Percentiles rank a stretch among this genome's conserved stretches.
These are phyloP conservation scores for Drosophila neocordata DNA, from an alignment of 1,140 invertebrate species.

Conservation along the genomic window DNA sequence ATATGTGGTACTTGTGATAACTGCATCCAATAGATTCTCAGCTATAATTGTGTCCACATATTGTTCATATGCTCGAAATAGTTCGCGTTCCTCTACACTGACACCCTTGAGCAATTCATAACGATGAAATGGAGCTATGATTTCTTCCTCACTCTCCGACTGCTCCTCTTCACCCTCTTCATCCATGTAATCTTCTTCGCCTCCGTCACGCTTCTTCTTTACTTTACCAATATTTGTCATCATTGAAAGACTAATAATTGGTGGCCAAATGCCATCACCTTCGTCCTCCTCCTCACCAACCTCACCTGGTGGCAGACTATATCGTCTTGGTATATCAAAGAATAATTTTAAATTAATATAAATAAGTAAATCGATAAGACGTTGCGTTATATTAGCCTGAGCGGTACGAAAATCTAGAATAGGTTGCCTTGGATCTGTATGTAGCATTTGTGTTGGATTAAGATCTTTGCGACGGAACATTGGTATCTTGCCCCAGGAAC, in stretches of 20 bases:
- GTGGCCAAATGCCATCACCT: conserved; percentile 53
- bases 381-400: conserved; percentile 83
- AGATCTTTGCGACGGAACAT: conserved; percentile 85
- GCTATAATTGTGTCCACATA: conserved; percentile 87
- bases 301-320: conserved; percentile 43
- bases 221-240: conserved; percentile 42
- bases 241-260: conserved; percentile 40
- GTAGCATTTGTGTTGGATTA: conserved; percentile 84
- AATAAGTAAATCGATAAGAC: conserved; percentile 85
- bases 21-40: conserved; percentile 85
- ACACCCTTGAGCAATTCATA: conserved; percentile 60
- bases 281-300: conserved; percentile 56
- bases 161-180: conserved; percentile 56
- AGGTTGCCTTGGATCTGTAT: conserved; percentile 84
- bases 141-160: conserved; percentile 54
- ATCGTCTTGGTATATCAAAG: conserved; percentile 80
- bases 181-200: conserved; percentile 31
- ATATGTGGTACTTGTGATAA: conserved; percentile 76
- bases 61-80: conserved; percentile 84
- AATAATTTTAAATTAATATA: conserved; percentile 85
- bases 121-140: conserved; percentile 48
- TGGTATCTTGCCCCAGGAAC: conserved; percentile 85
- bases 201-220: conserved; percentile 32
- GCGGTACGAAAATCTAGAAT: conserved; percentile 61
- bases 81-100: conserved; percentile 38